phyloP scores from a whole-genome alignment of 2,888 invertebrate species.

The Sarcophaga subvicina region DNA sequence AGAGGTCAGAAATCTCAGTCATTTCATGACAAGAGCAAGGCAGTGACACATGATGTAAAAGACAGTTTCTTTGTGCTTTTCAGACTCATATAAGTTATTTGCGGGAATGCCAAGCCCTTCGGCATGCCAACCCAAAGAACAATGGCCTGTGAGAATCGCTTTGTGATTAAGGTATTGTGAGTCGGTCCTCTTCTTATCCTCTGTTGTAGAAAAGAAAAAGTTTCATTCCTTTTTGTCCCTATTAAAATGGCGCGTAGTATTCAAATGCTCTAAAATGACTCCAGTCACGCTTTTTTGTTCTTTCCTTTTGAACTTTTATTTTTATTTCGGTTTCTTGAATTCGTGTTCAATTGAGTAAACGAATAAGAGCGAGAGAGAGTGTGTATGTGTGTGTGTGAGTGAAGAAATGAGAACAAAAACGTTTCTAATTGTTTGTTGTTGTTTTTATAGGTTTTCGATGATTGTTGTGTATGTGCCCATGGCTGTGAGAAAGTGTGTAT shows the following conservation, averaged over 20 bases:
- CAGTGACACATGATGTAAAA: too few relatives aligned
- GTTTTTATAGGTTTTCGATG: not conserved
- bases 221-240: not conserved
- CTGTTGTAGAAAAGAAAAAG: too few relatives aligned
- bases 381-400: not conserved
- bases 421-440: not conserved
- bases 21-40: too few relatives aligned
- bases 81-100: too few relatives aligned
- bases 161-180: too few relatives aligned
- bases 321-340: not conserved
- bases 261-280: not conserved
- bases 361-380: too few relatives aligned
- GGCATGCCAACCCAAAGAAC: too few relatives aligned
- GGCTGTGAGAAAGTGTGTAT: not conserved
- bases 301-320: not conserved
- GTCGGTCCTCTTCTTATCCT: too few relatives aligned
- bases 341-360: slow-evolving; percentile 11
- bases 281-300: slow-evolving; percentile 31
- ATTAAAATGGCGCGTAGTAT: not conserved
- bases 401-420: not conserved
- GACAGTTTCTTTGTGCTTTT: too few relatives aligned
- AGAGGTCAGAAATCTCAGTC: too few relatives aligned
- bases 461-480: not conserved
- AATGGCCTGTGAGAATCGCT: too few relatives aligned
- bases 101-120: too few relatives aligned